phyloP scores from a whole-genome alignment of 2,797 vertebrate species.

The Coranthus polyacanthus region DNA sequence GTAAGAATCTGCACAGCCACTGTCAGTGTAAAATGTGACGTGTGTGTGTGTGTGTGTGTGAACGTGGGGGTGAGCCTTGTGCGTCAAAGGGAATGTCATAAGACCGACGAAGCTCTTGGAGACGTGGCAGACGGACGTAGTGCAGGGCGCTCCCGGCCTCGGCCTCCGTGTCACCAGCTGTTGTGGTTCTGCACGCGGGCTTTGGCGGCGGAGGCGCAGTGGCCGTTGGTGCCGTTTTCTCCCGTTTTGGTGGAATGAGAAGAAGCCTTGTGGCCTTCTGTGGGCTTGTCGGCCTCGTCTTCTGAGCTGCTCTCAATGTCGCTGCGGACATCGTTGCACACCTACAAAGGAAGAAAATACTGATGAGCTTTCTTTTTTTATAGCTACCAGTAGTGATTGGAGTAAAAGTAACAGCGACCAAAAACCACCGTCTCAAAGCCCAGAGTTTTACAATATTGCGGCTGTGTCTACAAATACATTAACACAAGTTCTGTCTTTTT shows the following conservation, averaged over 20 bases:
- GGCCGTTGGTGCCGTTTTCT: conserved; percentile 91
- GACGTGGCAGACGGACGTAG: conserved; percentile 7
- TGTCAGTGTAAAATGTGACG: conserved; percentile 17
- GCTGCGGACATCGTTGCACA: conserved; percentile 95
- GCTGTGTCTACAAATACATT: no score
- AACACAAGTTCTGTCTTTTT: no score
- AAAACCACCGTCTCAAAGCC: no score
- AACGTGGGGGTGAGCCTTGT: background rate
- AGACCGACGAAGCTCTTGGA: conserved; percentile 23
- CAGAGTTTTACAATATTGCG: no score
- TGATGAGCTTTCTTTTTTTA: conserved; percentile 9
- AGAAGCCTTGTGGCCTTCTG: conserved; percentile 69
- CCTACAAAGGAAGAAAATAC: conserved; percentile 77
- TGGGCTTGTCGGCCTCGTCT: conserved; percentile 84
- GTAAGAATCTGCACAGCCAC: background rate
- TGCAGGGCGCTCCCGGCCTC: conserved; percentile 40
- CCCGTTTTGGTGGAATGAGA: conserved; percentile 77
- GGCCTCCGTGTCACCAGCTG: conserved; percentile 70
- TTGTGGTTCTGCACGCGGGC: conserved; percentile 82
- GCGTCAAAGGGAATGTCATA: conserved; percentile 28
- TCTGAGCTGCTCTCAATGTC: conserved; percentile 98
- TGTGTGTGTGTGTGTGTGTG: conserved; percentile 9
- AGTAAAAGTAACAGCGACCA: background rate
- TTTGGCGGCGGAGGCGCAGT: conserved; percentile 74
- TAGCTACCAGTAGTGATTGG: conserved; percentile 5